Base-by-base conservation (phyloP, 1,140 invertebrate genomes). In the Sogatella furcifera region DNA sequence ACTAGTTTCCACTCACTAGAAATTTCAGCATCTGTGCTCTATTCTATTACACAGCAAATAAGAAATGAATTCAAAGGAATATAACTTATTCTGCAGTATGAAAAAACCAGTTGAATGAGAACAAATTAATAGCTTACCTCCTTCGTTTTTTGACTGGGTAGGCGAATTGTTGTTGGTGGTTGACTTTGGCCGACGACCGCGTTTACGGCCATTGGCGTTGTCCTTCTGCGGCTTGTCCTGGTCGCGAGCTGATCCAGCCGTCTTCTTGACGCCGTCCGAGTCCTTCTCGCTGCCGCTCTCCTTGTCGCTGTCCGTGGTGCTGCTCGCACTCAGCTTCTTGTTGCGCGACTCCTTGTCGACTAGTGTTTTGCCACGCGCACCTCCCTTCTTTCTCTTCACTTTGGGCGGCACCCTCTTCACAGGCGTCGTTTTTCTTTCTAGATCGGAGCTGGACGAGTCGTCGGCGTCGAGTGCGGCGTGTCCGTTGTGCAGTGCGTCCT, bases 371-470 rank as follows among this genome's bases (percentile, higher is more conserved):
- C 1, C 11, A 68, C 80, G 81, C 52, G 71, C 71, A n/a, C 69
- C 73, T 10, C 78, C 78, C 69, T 83, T 83, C 80, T 83, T 84
- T 69, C 80, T 73, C 69, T 83, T 84, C 49, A 86, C 83, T 76
- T 88, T 88, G 11, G 85, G 84, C 24, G 84, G 83, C 73, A 88
- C 86, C 64, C 85, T 74, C 70, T 88, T 88, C 0, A 84, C 82
- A 52, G 84, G 84, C 19, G 64, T 59, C 55, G 84, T 80, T 63
- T 83, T 84, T 34, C 82, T 73, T 55, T 87, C 84, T 24, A 80
- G 79, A 66, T 87, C 85, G 31, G 84, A 86, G 71, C 84, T 86
- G 4, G 84, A 86, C 14, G 84, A 86, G 68, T 87, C 85, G 63
- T 86, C 84, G 52, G 79, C 79, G 11, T 73, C 69, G 59, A 78